These are phyloP conservation scores for Cynoglossus semilaevis DNA, from an alignment of 2,113 vertebrate species.

Conservation along the genomic window DNA sequence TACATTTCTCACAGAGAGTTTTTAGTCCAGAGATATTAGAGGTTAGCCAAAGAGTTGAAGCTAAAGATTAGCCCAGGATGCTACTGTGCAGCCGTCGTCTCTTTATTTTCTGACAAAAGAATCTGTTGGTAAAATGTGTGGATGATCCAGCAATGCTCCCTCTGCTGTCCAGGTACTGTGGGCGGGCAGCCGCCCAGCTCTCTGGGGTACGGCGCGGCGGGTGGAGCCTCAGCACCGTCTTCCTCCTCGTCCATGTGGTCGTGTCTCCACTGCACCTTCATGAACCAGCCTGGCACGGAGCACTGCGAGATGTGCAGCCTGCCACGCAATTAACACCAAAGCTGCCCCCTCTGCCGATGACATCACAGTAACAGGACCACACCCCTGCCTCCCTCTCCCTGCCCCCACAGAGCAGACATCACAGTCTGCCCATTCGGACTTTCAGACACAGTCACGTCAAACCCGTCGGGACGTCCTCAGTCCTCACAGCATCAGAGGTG, in stretches of 20 bases:
- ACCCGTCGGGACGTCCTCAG: slow-evolving; percentile 33
- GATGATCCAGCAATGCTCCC: neutral
- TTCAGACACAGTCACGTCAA: slow-evolving; percentile 18
- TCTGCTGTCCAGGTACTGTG: slow-evolving; percentile 82
- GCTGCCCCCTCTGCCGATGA: neutral
- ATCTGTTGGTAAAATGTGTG: too few species aligned
- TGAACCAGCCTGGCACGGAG: slow-evolving; percentile 97
- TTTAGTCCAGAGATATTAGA: too few species aligned
- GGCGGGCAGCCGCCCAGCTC: slow-evolving; percentile 86
- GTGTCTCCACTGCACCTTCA: slow-evolving; percentile 98
- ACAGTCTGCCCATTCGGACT: too few species aligned
- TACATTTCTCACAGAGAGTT: too few species aligned
- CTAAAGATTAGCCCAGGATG: too few species aligned
- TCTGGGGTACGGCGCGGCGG: slow-evolving; percentile 85
- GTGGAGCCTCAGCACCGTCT: slow-evolving; percentile 73
- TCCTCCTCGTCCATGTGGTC: slow-evolving; percentile 90
- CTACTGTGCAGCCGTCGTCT: too few species aligned
- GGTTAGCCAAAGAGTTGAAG: too few species aligned
- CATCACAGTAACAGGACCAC: slow-evolving; percentile 54
- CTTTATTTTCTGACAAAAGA: too few species aligned
- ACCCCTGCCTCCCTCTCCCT: slow-evolving; percentile 48
- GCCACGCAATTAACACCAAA: slow-evolving; percentile 82
- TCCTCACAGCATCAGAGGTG: slow-evolving; percentile 32
- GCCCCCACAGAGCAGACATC: slow-evolving; percentile 5
- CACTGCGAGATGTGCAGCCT: slow-evolving; percentile 99